Evolutionary conservation across 2,113 vertebrate genomes (phyloP), one percentile per base, ranked within the genome.

Genomic region (Tachysurus fulvidraco): DNA sequence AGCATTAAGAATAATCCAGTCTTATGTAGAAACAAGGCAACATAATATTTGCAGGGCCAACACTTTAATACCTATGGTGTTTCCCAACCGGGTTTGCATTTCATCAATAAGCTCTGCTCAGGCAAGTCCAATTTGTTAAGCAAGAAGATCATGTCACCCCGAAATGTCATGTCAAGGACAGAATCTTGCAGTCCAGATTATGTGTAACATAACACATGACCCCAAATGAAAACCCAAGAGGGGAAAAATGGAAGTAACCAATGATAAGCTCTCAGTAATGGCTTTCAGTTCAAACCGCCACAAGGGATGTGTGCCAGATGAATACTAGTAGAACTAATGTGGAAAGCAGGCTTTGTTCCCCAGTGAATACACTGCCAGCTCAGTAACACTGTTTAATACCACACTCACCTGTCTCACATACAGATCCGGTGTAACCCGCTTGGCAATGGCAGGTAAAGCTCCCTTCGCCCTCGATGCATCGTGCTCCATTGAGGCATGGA

Each of bases 401-500:
- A 50, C 59, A 21, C 93, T 94, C 92, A 95, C 95, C 95, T 94
- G 93, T 95, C 88, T 95, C 94, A 90, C 95, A 96, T 85, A 94
- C 89, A 79, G 90, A 73, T 50, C 94, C 95, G 52, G 93, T 92
- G 93, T 93, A 95, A 41, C 95, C 95, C 25, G 87, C 85, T 85
- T 89, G 89, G 87, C 95, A 96, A 83, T 92, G 87, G 25, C 95
- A 96, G 93, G 92, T 94, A 93, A 95, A 95, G 36, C 86, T 89
- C 86, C 91, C 93, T 13, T 92, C 28, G 4, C 92, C 93, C 65
- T 94, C 93, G 28, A 94, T 91, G 90, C 95, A 95, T n/a, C 77
- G 79, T 0, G 89, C 94, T 88, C 92, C 91, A 87, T 95, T 94
- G 88, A 93, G 87, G 89, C 95, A 95, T 2, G 91, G 93, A n/a